Percentiles rank a stretch among this genome's conserved stretches.
Evolutionary conservation across 2,797 vertebrate genomes (phyloP).

Genomic region (Phataginus tricuspis): DNA sequence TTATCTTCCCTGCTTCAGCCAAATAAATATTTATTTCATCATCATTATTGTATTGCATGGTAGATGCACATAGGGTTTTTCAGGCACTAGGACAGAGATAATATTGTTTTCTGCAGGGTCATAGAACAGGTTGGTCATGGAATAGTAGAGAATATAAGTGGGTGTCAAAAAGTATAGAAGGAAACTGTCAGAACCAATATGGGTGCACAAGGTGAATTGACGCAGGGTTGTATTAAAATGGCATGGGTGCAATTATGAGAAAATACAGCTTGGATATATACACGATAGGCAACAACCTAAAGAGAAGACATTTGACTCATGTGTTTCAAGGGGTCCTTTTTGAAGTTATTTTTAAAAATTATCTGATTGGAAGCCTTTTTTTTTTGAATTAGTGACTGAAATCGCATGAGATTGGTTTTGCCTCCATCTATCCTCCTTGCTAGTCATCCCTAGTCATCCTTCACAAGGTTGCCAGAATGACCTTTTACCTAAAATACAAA

Average conservation of each 20-base stretch:
- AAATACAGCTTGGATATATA: background rate
- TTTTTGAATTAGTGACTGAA: background rate
- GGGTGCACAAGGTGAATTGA: background rate
- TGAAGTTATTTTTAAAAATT: background rate
- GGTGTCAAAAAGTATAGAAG: background rate
- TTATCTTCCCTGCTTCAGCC: too few relatives aligned
- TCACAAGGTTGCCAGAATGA: background rate
- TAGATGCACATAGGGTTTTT: background rate
- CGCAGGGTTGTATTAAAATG: background rate
- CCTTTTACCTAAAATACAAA: background rate
- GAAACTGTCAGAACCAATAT: background rate
- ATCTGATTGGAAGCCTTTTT: background rate
- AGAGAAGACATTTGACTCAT: background rate
- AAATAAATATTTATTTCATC: too few relatives aligned
- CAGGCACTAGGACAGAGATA: background rate
- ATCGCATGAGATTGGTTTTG: conserved; percentile 13
- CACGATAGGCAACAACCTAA: background rate
- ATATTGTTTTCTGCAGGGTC: conserved; percentile 1
- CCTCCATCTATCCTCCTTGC: background rate
- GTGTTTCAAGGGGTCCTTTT: background rate
- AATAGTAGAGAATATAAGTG: conserved; percentile 32
- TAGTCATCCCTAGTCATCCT: background rate
- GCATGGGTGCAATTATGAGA: background rate
- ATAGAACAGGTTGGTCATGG: background rate
- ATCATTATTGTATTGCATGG: background rate